phyloP scores from a whole-genome alignment of 2,797 vertebrate species.

The Sebastes nivosus region DNA sequence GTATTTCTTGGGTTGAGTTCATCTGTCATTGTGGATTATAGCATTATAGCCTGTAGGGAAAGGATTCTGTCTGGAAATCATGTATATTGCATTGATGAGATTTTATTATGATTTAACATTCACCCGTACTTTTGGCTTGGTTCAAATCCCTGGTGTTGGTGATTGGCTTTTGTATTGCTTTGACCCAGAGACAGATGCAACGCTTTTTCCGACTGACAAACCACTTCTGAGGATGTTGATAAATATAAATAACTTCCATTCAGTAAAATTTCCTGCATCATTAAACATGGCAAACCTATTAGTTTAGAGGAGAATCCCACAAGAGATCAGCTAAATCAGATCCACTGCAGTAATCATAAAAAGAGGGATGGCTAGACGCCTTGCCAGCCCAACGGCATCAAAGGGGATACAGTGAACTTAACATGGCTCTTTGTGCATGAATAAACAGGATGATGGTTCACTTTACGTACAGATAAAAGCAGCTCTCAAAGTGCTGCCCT shows the following conservation, averaged over 20 bases:
- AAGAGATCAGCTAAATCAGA: constrained; percentile 90
- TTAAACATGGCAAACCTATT: constrained; percentile 93
- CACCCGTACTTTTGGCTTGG: background rate
- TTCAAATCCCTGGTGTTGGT: background rate
- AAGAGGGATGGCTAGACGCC: constrained; percentile 73
- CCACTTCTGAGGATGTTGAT: constrained; percentile 84
- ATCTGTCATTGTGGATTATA: background rate
- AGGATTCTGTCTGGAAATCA: background rate
- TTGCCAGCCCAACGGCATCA: constrained; percentile 87
- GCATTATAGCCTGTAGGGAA: background rate
- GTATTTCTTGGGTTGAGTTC: background rate
- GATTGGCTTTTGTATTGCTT: constrained; percentile 16
- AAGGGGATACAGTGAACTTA: constrained; percentile 81
- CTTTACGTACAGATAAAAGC: constrained; percentile 81
- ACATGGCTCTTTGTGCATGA: constrained; percentile 85
- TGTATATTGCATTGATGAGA: background rate
- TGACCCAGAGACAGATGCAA: background rate
- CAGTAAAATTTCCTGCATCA: constrained; percentile 92
- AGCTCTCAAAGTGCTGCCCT: constrained; percentile 53
- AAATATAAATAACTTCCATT: constrained; percentile 93
- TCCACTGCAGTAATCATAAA: constrained; percentile 86
- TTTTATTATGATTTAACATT: constrained; percentile 1
- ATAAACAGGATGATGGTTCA: constrained; percentile 75
- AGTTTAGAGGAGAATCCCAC: constrained; percentile 88
- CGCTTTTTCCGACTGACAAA: constrained; percentile 83